A percentile compares a stretch with the other conserved stretches of the same genome.
phyloP scores from a whole-genome alignment of 2,797 vertebrate genomes.

The Aphelocoma californica region DNA sequence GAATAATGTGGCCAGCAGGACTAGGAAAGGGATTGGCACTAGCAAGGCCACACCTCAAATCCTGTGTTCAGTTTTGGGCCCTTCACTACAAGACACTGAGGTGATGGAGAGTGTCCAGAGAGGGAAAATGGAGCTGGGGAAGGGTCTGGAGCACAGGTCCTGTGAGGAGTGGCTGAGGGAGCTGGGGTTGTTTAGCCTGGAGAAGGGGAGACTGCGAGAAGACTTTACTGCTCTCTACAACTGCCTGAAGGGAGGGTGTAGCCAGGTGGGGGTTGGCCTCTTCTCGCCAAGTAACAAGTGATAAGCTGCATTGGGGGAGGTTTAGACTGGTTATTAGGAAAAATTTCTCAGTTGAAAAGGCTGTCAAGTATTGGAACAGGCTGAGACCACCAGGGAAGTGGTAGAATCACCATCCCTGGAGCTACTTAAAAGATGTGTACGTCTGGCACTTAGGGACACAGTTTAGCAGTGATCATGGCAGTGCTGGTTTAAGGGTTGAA shows the following conservation, averaged over 20 bases:
- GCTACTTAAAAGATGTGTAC: background rate
- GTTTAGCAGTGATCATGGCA: background rate
- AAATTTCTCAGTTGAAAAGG: background rate
- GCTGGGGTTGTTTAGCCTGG: background rate
- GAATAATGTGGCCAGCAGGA: background rate
- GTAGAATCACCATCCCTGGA: background rate
- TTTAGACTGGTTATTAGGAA: background rate
- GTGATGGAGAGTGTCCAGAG: background rate
- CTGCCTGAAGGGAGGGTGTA: background rate
- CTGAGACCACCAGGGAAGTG: background rate
- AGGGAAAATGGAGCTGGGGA: background rate
- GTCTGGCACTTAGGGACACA: fast-evolving
- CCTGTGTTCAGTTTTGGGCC: background rate
- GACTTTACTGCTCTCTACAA: background rate
- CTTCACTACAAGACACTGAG: background rate
- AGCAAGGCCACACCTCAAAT: background rate
- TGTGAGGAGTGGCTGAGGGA: background rate
- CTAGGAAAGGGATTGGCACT: background rate
- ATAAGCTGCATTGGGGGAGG: background rate
- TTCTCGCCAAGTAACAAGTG: background rate
- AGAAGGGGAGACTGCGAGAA: background rate
- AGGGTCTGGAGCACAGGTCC: background rate
- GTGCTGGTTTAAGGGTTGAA: background rate
- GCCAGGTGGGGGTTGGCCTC: background rate
- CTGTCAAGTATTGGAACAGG: background rate